phyloP scores from a whole-genome alignment of 2,888 invertebrate species.

The Alcis repandata region DNA sequence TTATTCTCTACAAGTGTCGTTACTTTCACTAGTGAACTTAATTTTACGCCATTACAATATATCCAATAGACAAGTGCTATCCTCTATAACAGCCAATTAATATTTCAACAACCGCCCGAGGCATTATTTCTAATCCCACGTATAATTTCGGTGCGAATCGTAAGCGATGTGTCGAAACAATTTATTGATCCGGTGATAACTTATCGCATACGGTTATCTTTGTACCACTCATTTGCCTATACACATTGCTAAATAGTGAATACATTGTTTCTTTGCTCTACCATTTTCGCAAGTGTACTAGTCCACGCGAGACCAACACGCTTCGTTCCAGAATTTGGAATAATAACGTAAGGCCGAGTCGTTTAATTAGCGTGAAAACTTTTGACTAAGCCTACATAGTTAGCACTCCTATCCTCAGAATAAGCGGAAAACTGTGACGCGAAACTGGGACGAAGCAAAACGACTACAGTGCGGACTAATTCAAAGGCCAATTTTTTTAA shows the following conservation, averaged over 20 bases:
- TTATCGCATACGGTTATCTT: slow-evolving; percentile 78
- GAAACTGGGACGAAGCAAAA: slow-evolving; percentile 67
- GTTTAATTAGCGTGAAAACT: slow-evolving; percentile 66
- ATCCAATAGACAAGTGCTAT: slow-evolving; percentile 38
- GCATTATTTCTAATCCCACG: slow-evolving; percentile 51
- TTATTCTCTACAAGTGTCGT: not conserved
- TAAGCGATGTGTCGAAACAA: slow-evolving; percentile 62
- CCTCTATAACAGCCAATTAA: slow-evolving; percentile 34
- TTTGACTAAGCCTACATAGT: slow-evolving; percentile 54
- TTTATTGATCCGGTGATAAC: slow-evolving; percentile 81
- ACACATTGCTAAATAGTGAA: slow-evolving; percentile 28
- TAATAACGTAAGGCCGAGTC: slow-evolving; percentile 7
- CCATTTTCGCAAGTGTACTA: slow-evolving; percentile 18
- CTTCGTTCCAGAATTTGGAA: slow-evolving; percentile 1
- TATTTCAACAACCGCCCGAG: slow-evolving; percentile 50
- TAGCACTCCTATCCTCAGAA: slow-evolving; percentile 49
- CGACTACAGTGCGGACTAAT: slow-evolving; percentile 64
- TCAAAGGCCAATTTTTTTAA: slow-evolving; percentile 67
- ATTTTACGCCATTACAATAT: slow-evolving; percentile 6
- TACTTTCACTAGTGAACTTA: slow-evolving; percentile 5
- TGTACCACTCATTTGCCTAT: slow-evolving; percentile 44
- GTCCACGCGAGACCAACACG: not conserved
- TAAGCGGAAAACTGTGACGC: slow-evolving; percentile 54
- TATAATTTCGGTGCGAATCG: slow-evolving; percentile 50
- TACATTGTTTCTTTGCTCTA: slow-evolving; percentile 31